Evolutionary conservation across 2,888 invertebrate species (phyloP).

Genomic region (Lasioglossum pauxillum): DNA sequence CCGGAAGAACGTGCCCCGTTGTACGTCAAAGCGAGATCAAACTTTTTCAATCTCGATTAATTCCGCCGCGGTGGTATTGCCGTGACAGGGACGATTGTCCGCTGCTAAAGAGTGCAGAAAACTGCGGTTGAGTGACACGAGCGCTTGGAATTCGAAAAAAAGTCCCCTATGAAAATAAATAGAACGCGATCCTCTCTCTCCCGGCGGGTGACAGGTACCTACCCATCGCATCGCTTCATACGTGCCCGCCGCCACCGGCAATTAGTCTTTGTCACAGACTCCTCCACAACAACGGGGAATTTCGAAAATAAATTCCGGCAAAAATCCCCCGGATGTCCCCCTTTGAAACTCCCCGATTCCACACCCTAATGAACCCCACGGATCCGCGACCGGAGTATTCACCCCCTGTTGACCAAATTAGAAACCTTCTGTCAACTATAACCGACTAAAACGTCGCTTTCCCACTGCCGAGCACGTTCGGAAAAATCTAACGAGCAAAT

Average conservation of each 20-base stretch:
- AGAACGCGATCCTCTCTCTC: slow-evolving; percentile 58
- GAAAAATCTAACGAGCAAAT: background rate
- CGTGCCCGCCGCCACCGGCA: slow-evolving; percentile 48
- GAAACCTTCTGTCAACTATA: slow-evolving; percentile 6
- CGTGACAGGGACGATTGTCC: slow-evolving; percentile 73
- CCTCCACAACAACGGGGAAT: slow-evolving; percentile 39
- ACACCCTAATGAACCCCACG: background rate
- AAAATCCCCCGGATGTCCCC: slow-evolving; percentile 8
- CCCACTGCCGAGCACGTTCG: background rate
- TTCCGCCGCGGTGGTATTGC: slow-evolving; percentile 69
- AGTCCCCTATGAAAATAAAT: slow-evolving; percentile 71
- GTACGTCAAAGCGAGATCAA: slow-evolving; percentile 73
- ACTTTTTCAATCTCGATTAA: slow-evolving; percentile 75
- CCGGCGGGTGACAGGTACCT: slow-evolving; percentile 70
- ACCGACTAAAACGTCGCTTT: background rate
- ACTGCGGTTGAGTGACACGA: slow-evolving; percentile 74
- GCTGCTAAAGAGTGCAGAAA: slow-evolving; percentile 74
- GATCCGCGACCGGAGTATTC: background rate
- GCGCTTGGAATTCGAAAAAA: slow-evolving; percentile 70
- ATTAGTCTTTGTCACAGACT: slow-evolving; percentile 70
- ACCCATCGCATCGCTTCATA: slow-evolving; percentile 66
- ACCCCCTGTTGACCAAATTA: slow-evolving; percentile 6
- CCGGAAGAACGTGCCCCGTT: slow-evolving; percentile 64
- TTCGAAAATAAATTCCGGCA: slow-evolving; percentile 49
- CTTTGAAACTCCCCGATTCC: background rate